Base-by-base conservation (phyloP, 2,888 invertebrate species). In the Corbicula japonica region DNA sequence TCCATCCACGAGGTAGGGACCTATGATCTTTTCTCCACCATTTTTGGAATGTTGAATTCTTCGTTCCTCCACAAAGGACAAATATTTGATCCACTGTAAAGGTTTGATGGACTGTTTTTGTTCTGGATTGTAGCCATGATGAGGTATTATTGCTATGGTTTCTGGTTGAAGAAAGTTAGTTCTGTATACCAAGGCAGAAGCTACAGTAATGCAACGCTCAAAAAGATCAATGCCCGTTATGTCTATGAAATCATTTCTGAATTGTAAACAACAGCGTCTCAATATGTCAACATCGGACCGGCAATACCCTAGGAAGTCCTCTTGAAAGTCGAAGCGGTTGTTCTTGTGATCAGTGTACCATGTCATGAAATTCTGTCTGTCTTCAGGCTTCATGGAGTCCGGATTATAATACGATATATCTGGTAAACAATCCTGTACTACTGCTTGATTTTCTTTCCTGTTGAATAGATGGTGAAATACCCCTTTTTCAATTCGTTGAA, bases 101-200 rank as follows among this genome's bases (percentile, higher is more conserved):
- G 82, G 78, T 48, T 76, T 82, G 5, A 78, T 60, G 5, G 78
- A 82, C 30, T 82, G n/a, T n/a, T n/a, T n/a, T n/a, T n/a, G n/a
- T n/a, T n/a, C n/a, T n/a, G n/a, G n/a, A n/a, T n/a, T n/a, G n/a
- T n/a, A n/a, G n/a, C n/a, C n/a, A n/a, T n/a, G n/a, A n/a, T n/a
- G n/a, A n/a, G n/a, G n/a, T n/a, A 78, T 46, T 68, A 73, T 48
- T 79, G 48, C 78, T 50, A 61, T 65, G 30, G 71, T 52, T 12
- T 52, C 56, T 10, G 44, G n/a, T 32, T 73, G 28, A 21, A 81
- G 60, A 46, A 66, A 82, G 28, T 48, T 75, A n/a, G 61, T 60
- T 38, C 76, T 58, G 41, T 62, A 76, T 12, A 80, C 79, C 21
- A 58, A 73, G 21, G 71, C 77, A n/a, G 75, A 78, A 15, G 78